Base-by-base conservation (phyloP, 2,113 vertebrate genomes). In the Chloebia gouldiae region DNA sequence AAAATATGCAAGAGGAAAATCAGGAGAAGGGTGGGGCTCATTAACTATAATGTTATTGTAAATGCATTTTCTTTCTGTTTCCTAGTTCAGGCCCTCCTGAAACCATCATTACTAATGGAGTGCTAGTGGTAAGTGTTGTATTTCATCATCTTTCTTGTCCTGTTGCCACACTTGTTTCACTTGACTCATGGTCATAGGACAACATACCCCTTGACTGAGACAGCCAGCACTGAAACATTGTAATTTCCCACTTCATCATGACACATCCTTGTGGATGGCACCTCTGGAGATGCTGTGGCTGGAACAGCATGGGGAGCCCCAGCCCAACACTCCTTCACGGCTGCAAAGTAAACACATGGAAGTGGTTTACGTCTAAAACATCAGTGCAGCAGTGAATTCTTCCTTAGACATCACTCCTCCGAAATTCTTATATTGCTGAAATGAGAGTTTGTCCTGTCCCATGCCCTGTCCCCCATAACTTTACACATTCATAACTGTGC, bases 31-130 rank as follows among this genome's bases (percentile, higher is more conserved):
- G 75, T 49, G 59, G 86, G 49, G 21, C n/a, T 93, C 23, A 49
- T 60, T 28, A 72, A 68, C 69, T 53, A 72, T 15, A 31, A 77
- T 50, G 13, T 93, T 79, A 61, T 80, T 95, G 56, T 92, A 94
- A 90, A 90, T 27, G 15, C 49, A 64, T 90, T 95, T 93, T 88
- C 37, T 83, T 88, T 93, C 56, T 75, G 31, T 88, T 95, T 97
- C 85, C 59, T 93, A 98, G 97, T 60, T 96, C 91, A 71, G 95
- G 95, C 42, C 86, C 91, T 94, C 68, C 77, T 75, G 97, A 98
- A 96, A 95, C 83, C 47, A 95, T 98, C 60, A 90, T 96, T 86
- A 98, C 95, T 70, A 98, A 98, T 97, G 97, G 97, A 92, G 94
- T 97, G 27, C 73, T 98, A 60, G 96, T 97, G 95, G 97, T 98